Percentiles rank a stretch among this genome's conserved stretches.
These are phyloP conservation scores for Indicator indicator DNA, from an alignment of 2,113 vertebrate genomes.

Conservation along the genomic window DNA sequence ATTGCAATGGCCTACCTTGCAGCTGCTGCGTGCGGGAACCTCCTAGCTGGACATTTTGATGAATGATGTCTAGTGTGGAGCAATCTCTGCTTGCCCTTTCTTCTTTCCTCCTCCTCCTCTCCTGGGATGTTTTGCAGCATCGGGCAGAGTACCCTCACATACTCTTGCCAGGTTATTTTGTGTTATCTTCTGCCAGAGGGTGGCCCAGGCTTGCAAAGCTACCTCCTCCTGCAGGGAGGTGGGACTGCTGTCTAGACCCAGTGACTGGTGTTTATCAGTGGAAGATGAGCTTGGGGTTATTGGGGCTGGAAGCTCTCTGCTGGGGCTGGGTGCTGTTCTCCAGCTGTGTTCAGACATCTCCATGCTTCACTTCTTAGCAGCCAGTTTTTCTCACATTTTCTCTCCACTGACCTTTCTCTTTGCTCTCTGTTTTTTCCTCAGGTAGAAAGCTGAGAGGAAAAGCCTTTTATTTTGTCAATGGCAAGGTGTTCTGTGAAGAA, in stretches of 20 bases:
- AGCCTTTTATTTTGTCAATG: constrained; percentile 88
- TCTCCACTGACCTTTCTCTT: neutral
- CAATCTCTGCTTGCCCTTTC: neutral
- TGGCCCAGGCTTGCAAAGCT: neutral
- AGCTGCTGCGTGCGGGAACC: neutral
- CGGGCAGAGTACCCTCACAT: neutral
- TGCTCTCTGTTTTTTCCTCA: constrained; percentile 22
- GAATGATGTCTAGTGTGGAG: neutral
- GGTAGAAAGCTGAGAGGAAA: constrained; percentile 87
- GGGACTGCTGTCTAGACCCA: neutral
- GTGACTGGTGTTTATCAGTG: neutral
- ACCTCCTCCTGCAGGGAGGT: neutral
- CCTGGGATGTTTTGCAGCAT: neutral
- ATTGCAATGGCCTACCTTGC: neutral
- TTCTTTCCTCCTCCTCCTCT: neutral
- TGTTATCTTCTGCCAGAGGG: neutral
- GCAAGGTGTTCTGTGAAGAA: constrained; percentile 91
- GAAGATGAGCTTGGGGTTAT: neutral
- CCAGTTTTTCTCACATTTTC: neutral
- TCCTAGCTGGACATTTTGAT: neutral
- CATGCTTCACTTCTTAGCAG: neutral
- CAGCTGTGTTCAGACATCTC: neutral
- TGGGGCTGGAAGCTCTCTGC: rapidly evolving
- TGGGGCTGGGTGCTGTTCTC: neutral
- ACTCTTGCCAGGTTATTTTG: neutral